These are phyloP conservation scores for Prosopocoilus inquinatus DNA, from an alignment of 2,888 invertebrate species.

Conservation along the genomic window DNA sequence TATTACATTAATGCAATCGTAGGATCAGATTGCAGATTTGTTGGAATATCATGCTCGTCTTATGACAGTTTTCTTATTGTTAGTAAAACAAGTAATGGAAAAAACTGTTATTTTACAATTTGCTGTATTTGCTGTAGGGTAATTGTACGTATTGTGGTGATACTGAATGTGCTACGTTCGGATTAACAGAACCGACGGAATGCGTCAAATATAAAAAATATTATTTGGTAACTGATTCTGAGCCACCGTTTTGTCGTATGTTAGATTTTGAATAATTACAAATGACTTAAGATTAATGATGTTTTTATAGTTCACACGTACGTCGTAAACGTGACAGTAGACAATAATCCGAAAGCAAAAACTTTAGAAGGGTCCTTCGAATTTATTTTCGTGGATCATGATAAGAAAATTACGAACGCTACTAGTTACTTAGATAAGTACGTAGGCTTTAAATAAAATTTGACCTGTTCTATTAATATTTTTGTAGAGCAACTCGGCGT, in stretches of 20 bases:
- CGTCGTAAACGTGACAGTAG: constrained; percentile 26
- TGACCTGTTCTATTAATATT: background rate
- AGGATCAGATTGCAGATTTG: constrained; percentile 42
- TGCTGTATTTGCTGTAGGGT: constrained; percentile 38
- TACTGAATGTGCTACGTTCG: constrained; percentile 40
- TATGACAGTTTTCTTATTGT: constrained; percentile 40
- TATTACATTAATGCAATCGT: constrained; percentile 48
- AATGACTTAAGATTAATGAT: too few relatives aligned
- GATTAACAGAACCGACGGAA: constrained; percentile 34
- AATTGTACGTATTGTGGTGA: constrained; percentile 38
- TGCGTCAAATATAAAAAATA: constrained; percentile 34
- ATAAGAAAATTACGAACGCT: constrained; percentile 35
- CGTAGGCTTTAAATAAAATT: background rate
- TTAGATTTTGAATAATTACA: constrained; percentile 1
- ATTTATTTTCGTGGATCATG: constrained; percentile 40
- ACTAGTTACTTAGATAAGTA: constrained; percentile 34
- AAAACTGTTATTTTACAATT: background rate
- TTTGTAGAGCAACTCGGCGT: constrained; percentile 7
- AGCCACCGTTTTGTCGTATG: constrained; percentile 45
- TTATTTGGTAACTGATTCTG: constrained; percentile 41
- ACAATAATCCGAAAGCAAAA: constrained; percentile 11
- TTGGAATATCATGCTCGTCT: constrained; percentile 44
- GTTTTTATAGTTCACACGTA: constrained; percentile 31
- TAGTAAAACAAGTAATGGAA: background rate
- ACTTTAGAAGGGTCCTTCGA: constrained; percentile 39